Evolutionary conservation across 2,113 vertebrate genomes (phyloP), one percentile per base, ranked within the genome.

Genomic region (Mus spicilegus): DNA sequence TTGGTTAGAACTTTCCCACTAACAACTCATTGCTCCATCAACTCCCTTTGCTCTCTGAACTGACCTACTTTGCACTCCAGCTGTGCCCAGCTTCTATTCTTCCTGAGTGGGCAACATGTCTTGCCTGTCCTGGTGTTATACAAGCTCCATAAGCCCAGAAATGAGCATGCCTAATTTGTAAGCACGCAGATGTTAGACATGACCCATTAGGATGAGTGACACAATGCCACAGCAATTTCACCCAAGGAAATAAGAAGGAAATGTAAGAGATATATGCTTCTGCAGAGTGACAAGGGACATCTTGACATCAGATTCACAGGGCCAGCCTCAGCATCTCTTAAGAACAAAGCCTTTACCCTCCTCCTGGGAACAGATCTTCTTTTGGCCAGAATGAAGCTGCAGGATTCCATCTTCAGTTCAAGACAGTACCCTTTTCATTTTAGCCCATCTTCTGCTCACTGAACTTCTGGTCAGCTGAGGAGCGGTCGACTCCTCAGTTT

Each of bases 251-350:
- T 42, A 46, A 85, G 97, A 97, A 96, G 92, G 93, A 85, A 97
- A 82, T 24, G 6, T 92, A 94, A 97, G 96, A 98, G 94, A 95
- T 96, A 95, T 70, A 76, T 0, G 7, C 93, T 96, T 98, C 96
- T 96, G 94, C 65, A 96, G 58, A 63, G 77, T 28, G 89, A 98
- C 97, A 95, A 97, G 98, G 81, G 98, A 98, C 97, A 97, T 97
- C 96, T 97, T 42, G 42, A 42, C 42, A 97, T 98, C 86, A 87
- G 86, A 85, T 80, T 1, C 92, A 86, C 39, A 42, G 87, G 92
- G 94, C 96, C 95, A 91, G 75, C 63, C 93, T 54, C 78, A 84
- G 76, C 89, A 97, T 73, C 42, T 90, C 91, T 84, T 82, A 33
- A 56, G 69, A 22, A 56, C 65, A 90, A 92, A 92, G 65, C 51